Base-by-base conservation (phyloP, 1,140 invertebrate species). In the Teleogryllus occipitalis region DNA sequence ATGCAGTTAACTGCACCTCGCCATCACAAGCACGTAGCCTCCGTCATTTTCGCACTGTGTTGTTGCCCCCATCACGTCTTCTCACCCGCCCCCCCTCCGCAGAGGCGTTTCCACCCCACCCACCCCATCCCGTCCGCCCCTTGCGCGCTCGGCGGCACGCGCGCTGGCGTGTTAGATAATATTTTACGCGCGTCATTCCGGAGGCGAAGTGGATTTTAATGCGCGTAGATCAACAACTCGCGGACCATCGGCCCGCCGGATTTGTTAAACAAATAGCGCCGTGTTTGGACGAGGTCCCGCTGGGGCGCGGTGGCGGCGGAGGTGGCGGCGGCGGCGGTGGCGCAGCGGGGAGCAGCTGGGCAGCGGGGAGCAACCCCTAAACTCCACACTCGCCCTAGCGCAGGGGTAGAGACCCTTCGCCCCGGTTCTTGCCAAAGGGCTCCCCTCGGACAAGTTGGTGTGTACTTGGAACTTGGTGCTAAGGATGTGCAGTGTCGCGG, bases 171-270 rank as follows among this genome's bases (percentile, higher is more conserved):
- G 54, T 65, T 65, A 18, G 54, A 65, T 18, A 65, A 65, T 65
- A 65, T 65, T 65, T 65, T 65, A 65, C 54, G 54, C 54, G 54
- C 54, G 54, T 65, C 54, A 14, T 10, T 18, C 54, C 54, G 18
- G 7, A 65, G 54, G 54, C 54, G 54, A 18, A 65, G 54, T 65
- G 54, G 54, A 65, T 65, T 65, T 65, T 65, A 10, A 65, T 65
- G 54, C 54, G 54, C 54, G 27, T 65, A 65, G 54, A 65, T 65
- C 54, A 65, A 65, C 54, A 65, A 65, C 54, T 65, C 54, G 54
- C 10, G 54, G 54, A 65, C 54, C 54, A 18, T 65, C 54, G 54
- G 0, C 18, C 54, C 54, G 54, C 54, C 54, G 54, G 54, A 65
- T 65, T 65, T 18, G 54, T 65, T 65, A 18, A 65, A 65, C 54